A percentile compares a stretch with the other conserved stretches of the same genome.
These are phyloP conservation scores for Spermophilus dauricus DNA, from an alignment of 2,113 vertebrate species.

Conservation along the genomic window DNA sequence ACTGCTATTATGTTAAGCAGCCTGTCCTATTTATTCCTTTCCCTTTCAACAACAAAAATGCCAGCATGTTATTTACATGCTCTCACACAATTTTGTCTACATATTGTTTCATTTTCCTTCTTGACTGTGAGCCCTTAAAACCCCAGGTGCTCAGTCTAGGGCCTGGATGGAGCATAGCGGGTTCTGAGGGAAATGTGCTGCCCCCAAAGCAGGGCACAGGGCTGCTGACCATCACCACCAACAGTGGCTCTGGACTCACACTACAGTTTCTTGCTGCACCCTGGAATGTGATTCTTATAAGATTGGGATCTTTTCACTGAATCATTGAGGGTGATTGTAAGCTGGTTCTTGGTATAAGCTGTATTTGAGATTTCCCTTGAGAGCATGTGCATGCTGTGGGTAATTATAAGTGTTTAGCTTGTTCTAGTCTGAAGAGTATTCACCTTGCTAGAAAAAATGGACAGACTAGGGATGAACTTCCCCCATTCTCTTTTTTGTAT, in stretches of 20 bases:
- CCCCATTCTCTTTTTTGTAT: not conserved
- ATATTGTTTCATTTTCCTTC: not conserved
- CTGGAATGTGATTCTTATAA: not conserved
- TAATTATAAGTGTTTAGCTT: not conserved
- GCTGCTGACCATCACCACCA: not conserved
- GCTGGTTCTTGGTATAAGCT: not conserved
- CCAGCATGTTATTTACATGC: not conserved
- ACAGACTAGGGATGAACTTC: not conserved
- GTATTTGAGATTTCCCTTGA: not conserved
- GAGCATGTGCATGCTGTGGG: not conserved
- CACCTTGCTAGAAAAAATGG: not conserved
- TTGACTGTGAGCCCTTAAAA: not conserved
- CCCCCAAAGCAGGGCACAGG: accelerated
- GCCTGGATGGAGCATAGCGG: not conserved
- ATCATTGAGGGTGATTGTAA: not conserved
- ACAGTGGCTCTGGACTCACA: not conserved
- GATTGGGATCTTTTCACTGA: not conserved
- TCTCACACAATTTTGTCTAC: not conserved
- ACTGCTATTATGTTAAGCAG: not conserved
- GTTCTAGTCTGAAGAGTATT: not conserved
- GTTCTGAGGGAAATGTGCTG: not conserved
- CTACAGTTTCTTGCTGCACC: not conserved
- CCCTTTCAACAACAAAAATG: not conserved
- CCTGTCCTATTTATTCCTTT: not conserved
- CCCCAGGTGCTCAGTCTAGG: not conserved